Base-by-base conservation (phyloP, 2,888 invertebrate genomes). In the Ctenicera cuprea region DNA sequence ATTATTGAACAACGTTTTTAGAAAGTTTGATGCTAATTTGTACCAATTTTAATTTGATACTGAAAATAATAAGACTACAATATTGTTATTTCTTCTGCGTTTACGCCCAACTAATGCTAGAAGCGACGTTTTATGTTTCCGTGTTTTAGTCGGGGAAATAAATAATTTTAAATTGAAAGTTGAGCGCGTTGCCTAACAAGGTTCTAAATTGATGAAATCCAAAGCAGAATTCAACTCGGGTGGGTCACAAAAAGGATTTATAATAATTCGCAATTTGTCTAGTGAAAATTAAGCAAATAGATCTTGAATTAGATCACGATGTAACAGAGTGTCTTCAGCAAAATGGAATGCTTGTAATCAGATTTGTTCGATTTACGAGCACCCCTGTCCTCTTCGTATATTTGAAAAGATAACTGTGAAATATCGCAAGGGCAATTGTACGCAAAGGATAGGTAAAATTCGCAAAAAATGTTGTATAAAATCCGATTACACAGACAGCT, bases 281-380 rank as follows among this genome's bases (percentile, higher is more conserved):
- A 18, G 16, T 33, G 9, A 33, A 33, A 33, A 5, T 33, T 33
- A 33, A 33, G 33, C 2, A 18, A 18, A 48, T 48, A 18, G 14
- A 48, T 48, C 48, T 16, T 14, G 43, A 48, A 38, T 38, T 38
- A 3, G 11, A 38, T n/a, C 8, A 38, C 9, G 30, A 57, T 1
- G 57, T 33, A 57, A 30, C 16, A 30, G 33, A 20, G 38, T 59
- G 59, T 59, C 59, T 20, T n/a, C 5, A 52, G 5, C 11, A 38
- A 38, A 59, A 38, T 38, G 26, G 38, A 38, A 59, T 20, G 59
- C 50, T 54, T 54, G 38, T 38, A 38, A 59, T 38, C 38, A 20
- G 59, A 59, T 59, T 59, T 20, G 18, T 38, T 59, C 38, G 38
- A 59, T 59, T 59, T 59, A 59, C 38, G 59, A 59, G 59, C 59